phyloP scores from a whole-genome alignment of 2,113 vertebrate genomes.

The Lethenteron camtschaticum region DNA sequence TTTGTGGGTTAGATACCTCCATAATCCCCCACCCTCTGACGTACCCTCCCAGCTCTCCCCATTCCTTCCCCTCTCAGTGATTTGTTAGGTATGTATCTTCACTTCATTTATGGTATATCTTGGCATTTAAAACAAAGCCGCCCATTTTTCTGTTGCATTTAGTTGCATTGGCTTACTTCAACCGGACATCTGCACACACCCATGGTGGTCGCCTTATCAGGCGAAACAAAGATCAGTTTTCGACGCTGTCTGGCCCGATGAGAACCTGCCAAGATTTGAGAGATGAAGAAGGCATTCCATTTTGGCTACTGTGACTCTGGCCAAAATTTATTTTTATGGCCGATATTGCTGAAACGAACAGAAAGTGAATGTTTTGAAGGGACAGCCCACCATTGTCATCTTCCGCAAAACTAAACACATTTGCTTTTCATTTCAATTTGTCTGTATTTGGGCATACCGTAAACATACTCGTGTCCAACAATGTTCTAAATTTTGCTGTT shows the following conservation, averaged over 20 bases:
- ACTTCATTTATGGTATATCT: neutral
- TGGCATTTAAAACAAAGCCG: neutral
- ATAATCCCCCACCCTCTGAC: neutral
- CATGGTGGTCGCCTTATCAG: neutral
- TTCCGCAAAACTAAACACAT: too few relatives aligned
- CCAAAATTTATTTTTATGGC: too few relatives aligned
- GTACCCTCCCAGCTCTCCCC: neutral
- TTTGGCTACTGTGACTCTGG: too few relatives aligned
- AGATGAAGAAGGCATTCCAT: too few relatives aligned
- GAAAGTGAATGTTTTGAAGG: too few relatives aligned
- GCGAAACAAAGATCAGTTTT: neutral
- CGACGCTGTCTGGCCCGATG: slow-evolving; percentile 4
- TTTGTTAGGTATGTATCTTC: neutral
- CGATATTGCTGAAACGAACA: too few relatives aligned
- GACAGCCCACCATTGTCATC: too few relatives aligned
- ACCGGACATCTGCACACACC: neutral
- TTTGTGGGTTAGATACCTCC: slow-evolving; percentile 1
- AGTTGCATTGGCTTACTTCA: neutral
- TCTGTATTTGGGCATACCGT: too few relatives aligned
- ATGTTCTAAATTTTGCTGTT: neutral
- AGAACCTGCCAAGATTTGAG: neutral
- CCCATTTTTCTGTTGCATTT: neutral
- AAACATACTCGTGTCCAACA: neutral
- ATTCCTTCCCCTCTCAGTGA: neutral
- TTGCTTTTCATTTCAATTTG: too few relatives aligned